Evolutionary conservation across 2,888 invertebrate species (phyloP).

Genomic region (Cheilosia urbana): DNA sequence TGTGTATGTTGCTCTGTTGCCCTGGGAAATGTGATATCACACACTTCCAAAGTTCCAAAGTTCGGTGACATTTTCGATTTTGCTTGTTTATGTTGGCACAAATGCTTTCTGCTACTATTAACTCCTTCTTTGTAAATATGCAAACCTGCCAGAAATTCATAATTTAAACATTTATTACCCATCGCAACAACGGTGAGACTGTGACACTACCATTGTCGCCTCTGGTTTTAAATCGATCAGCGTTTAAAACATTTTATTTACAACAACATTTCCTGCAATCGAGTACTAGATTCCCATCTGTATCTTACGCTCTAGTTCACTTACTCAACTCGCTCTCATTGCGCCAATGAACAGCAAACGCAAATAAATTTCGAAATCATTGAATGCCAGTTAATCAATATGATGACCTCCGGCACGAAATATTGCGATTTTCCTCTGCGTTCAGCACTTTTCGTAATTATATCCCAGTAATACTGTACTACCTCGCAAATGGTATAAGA

Average conservation of each 20-base stretch:
- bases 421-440: conserved; percentile 22
- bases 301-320: conserved; percentile 50
- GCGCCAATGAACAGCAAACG: conserved; percentile 36
- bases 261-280: not conserved
- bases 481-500: conserved; percentile 39
- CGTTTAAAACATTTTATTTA: not conserved
- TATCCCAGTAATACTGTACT: conserved; percentile 29
- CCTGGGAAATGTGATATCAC: too few species aligned
- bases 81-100: too few species aligned
- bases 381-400: conserved; percentile 58
- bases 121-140: not conserved
- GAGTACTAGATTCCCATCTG: conserved; percentile 16
- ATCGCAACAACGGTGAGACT: too few species aligned
- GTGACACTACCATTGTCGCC: not conserved
- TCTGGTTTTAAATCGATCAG: not conserved
- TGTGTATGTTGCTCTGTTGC: too few species aligned
- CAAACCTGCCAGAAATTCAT: not conserved
- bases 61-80: too few species aligned
- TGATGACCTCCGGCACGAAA: conserved; percentile 42
- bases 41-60: too few species aligned
- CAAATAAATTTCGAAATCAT: conserved; percentile 64
- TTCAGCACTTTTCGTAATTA: conserved; percentile 57
- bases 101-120: not conserved
- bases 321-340: conserved; percentile 31
- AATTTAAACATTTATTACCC: not conserved